Percentiles rank a stretch among this genome's conserved stretches.
These are phyloP conservation scores for Zaprionus ghesquierei DNA, from an alignment of 1,140 invertebrate species.

Conservation along the genomic window DNA sequence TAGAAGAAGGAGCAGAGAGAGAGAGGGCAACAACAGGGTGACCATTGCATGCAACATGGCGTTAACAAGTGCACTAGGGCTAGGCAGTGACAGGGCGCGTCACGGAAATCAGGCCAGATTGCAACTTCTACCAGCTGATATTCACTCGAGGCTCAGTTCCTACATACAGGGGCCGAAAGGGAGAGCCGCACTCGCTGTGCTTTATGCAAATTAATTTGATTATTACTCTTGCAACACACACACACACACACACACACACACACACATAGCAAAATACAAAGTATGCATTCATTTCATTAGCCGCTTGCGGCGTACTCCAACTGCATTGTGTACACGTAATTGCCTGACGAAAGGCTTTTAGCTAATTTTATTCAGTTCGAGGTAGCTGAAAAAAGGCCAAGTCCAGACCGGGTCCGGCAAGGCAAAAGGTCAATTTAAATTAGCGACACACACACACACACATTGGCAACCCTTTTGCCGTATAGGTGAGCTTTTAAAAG, in stretches of 20 bases:
- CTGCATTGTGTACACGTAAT: conserved; percentile 21
- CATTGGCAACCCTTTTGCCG: background rate
- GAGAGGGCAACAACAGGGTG: background rate
- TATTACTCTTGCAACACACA: conserved; percentile 40
- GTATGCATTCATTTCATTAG: conserved; percentile 65
- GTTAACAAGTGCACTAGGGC: conserved; percentile 39
- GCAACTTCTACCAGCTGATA: background rate
- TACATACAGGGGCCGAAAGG: no score
- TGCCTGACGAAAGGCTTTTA: conserved; percentile 50
- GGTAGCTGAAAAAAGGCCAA: background rate
- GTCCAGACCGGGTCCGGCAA: background rate
- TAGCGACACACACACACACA: background rate
- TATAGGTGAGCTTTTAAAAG: conserved; percentile 8
- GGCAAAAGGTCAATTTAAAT: conserved; percentile 15
- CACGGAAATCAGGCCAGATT: conserved; percentile 49
- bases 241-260: background rate
- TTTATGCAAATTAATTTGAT: conserved; percentile 73
- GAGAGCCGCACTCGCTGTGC: conserved; percentile 1
- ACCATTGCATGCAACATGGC: no score
- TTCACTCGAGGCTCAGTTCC: background rate
- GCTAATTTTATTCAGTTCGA: conserved; percentile 55
- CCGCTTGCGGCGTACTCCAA: background rate
- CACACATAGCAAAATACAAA: background rate
- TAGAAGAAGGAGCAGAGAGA: background rate
- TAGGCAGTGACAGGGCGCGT: background rate